Evolutionary conservation across 2,888 invertebrate genomes (phyloP).

Genomic region (Ptilodon capucinus): DNA sequence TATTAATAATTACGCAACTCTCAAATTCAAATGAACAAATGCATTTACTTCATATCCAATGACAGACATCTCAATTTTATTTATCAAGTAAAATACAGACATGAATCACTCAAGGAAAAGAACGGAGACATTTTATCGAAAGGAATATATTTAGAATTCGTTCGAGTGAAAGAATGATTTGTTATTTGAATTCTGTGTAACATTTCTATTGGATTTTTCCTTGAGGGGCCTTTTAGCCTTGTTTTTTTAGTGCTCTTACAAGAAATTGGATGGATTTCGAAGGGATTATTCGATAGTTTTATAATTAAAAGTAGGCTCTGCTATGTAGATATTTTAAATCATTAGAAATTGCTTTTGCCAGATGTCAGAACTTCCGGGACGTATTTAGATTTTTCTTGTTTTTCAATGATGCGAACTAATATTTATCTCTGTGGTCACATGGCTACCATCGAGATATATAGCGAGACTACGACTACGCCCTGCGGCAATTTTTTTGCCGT

Average conservation of each 20-base stretch:
- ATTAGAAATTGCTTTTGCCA: too few species aligned
- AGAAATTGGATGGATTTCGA: background rate
- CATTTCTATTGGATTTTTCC: background rate
- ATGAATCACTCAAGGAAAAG: background rate
- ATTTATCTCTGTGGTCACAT: too few species aligned
- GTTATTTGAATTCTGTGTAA: background rate
- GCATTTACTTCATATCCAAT: background rate
- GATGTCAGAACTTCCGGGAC: too few species aligned
- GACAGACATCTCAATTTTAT: background rate
- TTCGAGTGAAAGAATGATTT: background rate
- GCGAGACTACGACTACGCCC: too few species aligned
- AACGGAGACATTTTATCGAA: background rate
- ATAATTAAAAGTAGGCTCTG: too few species aligned
- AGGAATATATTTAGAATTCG: conserved; percentile 1
- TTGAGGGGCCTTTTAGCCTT: background rate
- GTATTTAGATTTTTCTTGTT: too few species aligned
- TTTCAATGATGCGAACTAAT: too few species aligned
- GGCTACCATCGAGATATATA: too few species aligned
- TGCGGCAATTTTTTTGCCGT: too few species aligned
- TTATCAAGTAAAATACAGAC: background rate
- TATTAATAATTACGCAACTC: too few species aligned
- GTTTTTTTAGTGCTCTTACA: background rate
- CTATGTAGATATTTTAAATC: too few species aligned
- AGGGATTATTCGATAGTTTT: background rate
- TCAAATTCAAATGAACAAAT: background rate